Percentiles rank a stretch among this genome's conserved stretches.
Evolutionary conservation across 2,113 vertebrate genomes (phyloP).

Genomic region (Drymodes brunneopygia): DNA sequence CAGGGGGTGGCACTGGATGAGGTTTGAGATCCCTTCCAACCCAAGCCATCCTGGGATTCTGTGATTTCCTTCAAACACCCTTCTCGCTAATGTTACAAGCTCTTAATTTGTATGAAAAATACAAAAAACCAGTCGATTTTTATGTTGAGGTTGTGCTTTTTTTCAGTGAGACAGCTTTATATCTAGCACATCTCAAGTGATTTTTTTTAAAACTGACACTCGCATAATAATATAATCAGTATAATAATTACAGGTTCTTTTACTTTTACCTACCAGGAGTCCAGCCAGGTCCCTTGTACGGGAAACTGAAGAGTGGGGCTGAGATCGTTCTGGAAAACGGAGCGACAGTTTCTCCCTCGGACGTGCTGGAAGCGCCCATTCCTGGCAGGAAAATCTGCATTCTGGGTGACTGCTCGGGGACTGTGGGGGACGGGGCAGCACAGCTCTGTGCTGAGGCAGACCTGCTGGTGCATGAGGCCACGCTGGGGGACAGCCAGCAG

Average conservation of each 20-base stretch:
- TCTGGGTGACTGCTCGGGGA: not conserved
- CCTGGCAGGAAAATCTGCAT: slow-evolving; percentile 81
- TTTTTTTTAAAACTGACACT: fast-evolving
- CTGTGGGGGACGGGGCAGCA: fast-evolving
- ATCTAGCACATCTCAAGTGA: fast-evolving
- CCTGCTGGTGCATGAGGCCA: not conserved
- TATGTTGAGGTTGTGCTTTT: fast-evolving
- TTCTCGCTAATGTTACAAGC: not conserved
- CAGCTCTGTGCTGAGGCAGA: fast-evolving
- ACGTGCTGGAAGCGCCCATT: slow-evolving; percentile 77
- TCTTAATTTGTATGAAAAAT: not conserved
- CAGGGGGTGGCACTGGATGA: not conserved
- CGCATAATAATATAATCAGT: fast-evolving
- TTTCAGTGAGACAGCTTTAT: fast-evolving
- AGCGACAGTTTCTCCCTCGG: slow-evolving; percentile 61
- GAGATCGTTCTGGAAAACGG: slow-evolving; percentile 77
- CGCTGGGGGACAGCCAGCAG: not conserved
- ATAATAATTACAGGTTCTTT: fast-evolving
- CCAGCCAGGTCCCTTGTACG: slow-evolving; percentile 84
- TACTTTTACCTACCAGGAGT: slow-evolving; percentile 72
- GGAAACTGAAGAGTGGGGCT: slow-evolving; percentile 82
- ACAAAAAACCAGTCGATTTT: fast-evolving
- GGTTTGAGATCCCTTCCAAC: not conserved
- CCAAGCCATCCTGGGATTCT: not conserved
- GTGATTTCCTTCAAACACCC: not conserved